These are phyloP conservation scores for Pantelozetes paolii DNA, from an alignment of 2,888 invertebrate genomes.

Conservation along the genomic window DNA sequence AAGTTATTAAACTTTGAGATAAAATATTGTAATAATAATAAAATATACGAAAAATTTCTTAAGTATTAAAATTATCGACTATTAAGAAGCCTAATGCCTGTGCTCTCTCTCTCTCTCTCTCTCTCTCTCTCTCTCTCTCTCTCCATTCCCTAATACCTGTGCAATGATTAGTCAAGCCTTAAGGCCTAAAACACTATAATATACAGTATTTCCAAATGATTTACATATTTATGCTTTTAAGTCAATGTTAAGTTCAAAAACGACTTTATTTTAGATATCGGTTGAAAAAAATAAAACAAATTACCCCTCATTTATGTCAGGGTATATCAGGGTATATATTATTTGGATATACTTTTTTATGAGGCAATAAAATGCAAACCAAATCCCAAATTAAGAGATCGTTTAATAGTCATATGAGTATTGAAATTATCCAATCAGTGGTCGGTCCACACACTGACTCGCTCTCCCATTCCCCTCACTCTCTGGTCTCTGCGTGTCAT, in stretches of 20 bases:
- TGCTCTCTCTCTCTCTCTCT: too few species aligned
- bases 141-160: too few species aligned
- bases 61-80: constrained; percentile 7
- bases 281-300: background rate
- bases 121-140: too few species aligned
- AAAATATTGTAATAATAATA: background rate
- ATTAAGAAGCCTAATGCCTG: constrained; percentile 17
- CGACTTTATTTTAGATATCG: background rate
- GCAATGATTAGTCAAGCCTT: background rate
- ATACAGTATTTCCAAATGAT: background rate
- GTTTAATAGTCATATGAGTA: constrained; percentile 18
- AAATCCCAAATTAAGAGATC: constrained; percentile 31
- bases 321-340: background rate
- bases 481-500: too few species aligned
- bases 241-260: background rate
- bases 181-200: background rate
- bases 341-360: constrained; percentile 10
- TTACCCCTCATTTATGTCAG: constrained; percentile 20
- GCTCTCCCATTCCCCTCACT: background rate
- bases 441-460: too few species aligned
- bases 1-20: background rate
- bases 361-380: background rate
- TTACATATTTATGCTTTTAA: constrained; percentile 28
- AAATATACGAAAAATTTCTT: background rate
- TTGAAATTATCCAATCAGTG: constrained; percentile 21